Base-by-base conservation (phyloP, 2,888 invertebrate species). In the Sisyra nigra region DNA sequence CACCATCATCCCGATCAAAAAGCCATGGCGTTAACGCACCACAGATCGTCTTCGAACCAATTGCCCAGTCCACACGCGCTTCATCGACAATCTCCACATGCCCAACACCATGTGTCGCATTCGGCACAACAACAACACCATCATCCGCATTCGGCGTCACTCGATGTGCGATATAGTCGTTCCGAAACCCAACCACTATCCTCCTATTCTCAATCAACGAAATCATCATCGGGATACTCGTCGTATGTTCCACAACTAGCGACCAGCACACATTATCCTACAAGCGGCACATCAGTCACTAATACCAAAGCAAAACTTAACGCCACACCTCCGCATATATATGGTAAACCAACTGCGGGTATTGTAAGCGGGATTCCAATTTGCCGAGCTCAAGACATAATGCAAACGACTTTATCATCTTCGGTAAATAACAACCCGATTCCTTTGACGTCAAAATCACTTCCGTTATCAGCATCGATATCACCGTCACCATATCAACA, bases 241-340 rank as follows among this genome's bases (percentile, higher is more conserved):
- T 62, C 66, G 45, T 60, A 65, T 50, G 58, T 63, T 44, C 60
- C 69, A 46, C 69, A 59, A 48, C 44, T 48, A 3, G 48, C 49
- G 19, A 48, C 54, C 6, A 30, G 45, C 43, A 35, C 49, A 38
- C 57, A 73, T 51, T 58, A 72, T 61, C 54, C 68, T 60, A 58
- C 62, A 6, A 56, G 68, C 54, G 59, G 67, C 51, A 67, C 71
- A 50, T 68, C 64, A 45, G 60, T 63, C 45, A 65, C 67, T 37
- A 69, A 67, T 41, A 63, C 65, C 35, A 76, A 74, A 53, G 73
- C 74, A 13, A 78, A 79, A 63, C 82, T 82, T 37, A 81, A 80
- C 53, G 80, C 83, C 1, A 81, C 82, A 44, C 82, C 83, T 37
- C 78, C 75, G 41, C 80, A 80, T 55, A 76, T 82, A 47, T 82